A percentile compares a stretch with the other conserved stretches of the same genome.
Evolutionary conservation across 2,888 invertebrate genomes (phyloP).

Genomic region (Sceliomorpha sp.): DNA sequence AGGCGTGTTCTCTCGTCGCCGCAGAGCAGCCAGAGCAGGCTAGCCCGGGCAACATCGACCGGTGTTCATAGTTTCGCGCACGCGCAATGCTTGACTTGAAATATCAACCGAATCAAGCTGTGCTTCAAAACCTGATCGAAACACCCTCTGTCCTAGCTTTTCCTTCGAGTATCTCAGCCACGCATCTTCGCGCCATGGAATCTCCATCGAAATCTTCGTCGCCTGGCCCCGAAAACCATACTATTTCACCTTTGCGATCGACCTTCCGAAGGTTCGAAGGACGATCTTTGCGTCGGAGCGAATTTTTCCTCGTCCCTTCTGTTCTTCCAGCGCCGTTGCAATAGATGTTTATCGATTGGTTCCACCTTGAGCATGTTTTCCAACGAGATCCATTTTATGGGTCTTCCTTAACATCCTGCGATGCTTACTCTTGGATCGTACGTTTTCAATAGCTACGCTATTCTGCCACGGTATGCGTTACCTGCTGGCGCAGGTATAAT

Average conservation of each 20-base stretch:
- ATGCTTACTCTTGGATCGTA: too few relatives aligned
- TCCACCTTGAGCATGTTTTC: constrained; percentile 4
- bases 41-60: constrained; percentile 79
- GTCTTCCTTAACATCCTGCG: too few relatives aligned
- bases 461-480: too few relatives aligned
- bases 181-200: constrained; percentile 51
- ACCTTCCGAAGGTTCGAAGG: constrained; percentile 60
- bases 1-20: constrained; percentile 59
- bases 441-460: too few relatives aligned
- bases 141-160: constrained; percentile 51
- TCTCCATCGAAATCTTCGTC: too few relatives aligned
- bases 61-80: constrained; percentile 67
- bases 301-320: constrained; percentile 16
- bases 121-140: constrained; percentile 72
- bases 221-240: too few relatives aligned
- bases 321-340: constrained; percentile 12
- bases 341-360: constrained; percentile 22
- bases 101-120: constrained; percentile 68
- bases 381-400: background rate
- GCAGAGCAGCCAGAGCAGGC: constrained; percentile 62
- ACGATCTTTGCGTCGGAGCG: too few relatives aligned
- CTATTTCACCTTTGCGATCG: too few relatives aligned
- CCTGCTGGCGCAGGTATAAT: too few relatives aligned
- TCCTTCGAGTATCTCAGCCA: constrained; percentile 50
- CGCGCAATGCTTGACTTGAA: constrained; percentile 71